Percentiles rank a stretch among this genome's conserved stretches.
Conservation (phyloP, 2,888 invertebrate genomes). For the Dorcus hopei region DNA sequence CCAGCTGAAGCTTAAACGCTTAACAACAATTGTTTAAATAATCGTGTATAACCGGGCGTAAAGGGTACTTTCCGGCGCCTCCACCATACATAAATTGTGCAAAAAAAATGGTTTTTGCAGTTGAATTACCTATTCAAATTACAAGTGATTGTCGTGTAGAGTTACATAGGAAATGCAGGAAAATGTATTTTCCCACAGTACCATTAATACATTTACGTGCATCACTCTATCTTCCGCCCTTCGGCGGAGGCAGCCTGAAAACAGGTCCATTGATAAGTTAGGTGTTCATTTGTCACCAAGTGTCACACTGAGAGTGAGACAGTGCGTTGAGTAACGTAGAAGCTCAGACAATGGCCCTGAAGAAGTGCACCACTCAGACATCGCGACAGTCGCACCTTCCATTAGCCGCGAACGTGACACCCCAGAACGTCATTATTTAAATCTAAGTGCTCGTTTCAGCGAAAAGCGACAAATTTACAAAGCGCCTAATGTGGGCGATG, state of each 20-base stretch:
- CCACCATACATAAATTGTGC: too few relatives aligned
- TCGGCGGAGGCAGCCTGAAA: constrained; percentile 5
- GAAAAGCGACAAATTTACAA: neutral
- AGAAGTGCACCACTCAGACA: constrained; percentile 43
- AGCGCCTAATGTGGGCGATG: too few relatives aligned
- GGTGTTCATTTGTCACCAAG: constrained; percentile 46
- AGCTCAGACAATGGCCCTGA: constrained; percentile 42
- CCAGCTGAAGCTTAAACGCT: too few relatives aligned
- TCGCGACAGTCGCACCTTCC: constrained; percentile 42
- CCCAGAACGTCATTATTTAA: constrained; percentile 44
- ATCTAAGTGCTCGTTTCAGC: constrained; percentile 30
- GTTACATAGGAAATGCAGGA: too few relatives aligned
- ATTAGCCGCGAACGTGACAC: constrained; percentile 41
- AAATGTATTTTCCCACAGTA: neutral
- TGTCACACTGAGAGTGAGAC: constrained; percentile 34
- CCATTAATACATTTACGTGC: neutral
- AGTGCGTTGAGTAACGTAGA: constrained; percentile 37
- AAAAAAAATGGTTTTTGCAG: too few relatives aligned
- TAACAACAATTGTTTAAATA: too few relatives aligned
- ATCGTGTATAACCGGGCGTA: too few relatives aligned
- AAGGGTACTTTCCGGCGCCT: too few relatives aligned
- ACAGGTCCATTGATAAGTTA: constrained; percentile 40
- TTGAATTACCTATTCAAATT: too few relatives aligned
- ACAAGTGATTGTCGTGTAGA: too few relatives aligned
- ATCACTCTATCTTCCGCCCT: neutral